Conservation (phyloP, 2,888 invertebrate species). For the Eumacrocentrus americanus region DNA sequence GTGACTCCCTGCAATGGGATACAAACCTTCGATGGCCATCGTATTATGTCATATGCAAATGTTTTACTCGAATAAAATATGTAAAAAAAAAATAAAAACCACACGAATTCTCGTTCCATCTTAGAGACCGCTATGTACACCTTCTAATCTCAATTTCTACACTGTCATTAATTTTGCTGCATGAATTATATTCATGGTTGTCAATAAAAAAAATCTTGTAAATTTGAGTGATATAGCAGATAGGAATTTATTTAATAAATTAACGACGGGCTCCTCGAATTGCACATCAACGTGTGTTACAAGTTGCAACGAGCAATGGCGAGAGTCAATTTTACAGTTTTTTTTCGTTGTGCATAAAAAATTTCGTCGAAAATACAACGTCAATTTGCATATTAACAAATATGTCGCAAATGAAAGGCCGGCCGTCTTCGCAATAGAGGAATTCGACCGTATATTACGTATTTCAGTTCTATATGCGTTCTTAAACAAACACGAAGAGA, state of each 20-base stretch:
- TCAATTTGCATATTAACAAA: constrained; percentile 45
- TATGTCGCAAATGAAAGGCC: constrained; percentile 59
- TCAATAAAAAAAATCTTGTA: too few relatives aligned
- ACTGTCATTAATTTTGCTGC: too few relatives aligned
- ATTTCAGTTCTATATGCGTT: constrained; percentile 51
- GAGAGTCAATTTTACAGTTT: constrained; percentile 16
- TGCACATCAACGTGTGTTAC: constrained; percentile 41
- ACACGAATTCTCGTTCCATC: too few relatives aligned
- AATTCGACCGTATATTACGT: constrained; percentile 58
- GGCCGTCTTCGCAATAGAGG: constrained; percentile 45
- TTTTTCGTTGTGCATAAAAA: constrained; percentile 24
- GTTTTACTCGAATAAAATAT: too few relatives aligned
- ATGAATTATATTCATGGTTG: too few relatives aligned
- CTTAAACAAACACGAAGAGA: constrained; percentile 30
- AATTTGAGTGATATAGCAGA: too few relatives aligned
- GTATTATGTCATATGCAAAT: too few relatives aligned
- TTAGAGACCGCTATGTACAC: too few relatives aligned
- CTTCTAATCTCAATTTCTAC: too few relatives aligned
- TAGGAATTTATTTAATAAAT: background rate
- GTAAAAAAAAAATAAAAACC: too few relatives aligned
- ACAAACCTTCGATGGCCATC: too few relatives aligned
- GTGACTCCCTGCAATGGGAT: background rate
- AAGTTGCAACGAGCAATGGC: constrained; percentile 49
- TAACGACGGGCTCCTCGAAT: constrained; percentile 39
- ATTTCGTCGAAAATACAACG: constrained; percentile 34